Base-by-base conservation (phyloP, 2,888 invertebrate species). In the Drosophila kuntzei region DNA sequence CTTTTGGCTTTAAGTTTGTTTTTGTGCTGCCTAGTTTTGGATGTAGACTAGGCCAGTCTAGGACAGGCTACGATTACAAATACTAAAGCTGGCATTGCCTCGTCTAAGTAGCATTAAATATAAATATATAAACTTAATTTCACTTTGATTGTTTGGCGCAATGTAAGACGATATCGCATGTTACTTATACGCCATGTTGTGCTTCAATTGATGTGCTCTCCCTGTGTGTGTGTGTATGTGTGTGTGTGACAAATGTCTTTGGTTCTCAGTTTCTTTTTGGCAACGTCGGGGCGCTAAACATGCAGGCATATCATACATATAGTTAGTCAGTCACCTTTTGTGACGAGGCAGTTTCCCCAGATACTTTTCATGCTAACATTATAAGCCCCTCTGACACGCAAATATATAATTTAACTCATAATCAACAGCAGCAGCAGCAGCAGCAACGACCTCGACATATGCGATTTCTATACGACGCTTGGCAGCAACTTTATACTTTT, bases 101-200 rank as follows among this genome's bases (percentile, higher is more conserved):
- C 63, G 18, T 49, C 54, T 70, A 85, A 76, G 79, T 72, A 71
- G 85, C 89, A 87, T 84, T 89, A 87, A 81, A 89, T 87, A 71
- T 84, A 84, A 84, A 89, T 87, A 70, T 84, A 84, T 89, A 82
- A 87, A 89, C 85, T 89, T 86, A 86, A 86, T 86, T 85, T 87
- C 75, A 82, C 78, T 86, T 89, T 86, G 85, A 86, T 86, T 86
- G 85, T 72, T 87, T 89, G 85, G 87, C 83, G 84, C 89, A 88
- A 72, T 89, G 88, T 89, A 89, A 89, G 80, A 75, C 86, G 86
- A 86, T 89, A 89, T 86, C 85, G 89, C 85, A 86, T 86, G 85
- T 89, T 87, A 79, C 83, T 82, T 86, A 85, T 85, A 89, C 87
- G 89, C 75, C 87, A 68, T 79, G 85, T 71, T 78, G 66, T 81